Evolutionary conservation across 2,888 invertebrate genomes (phyloP).

Genomic region (Cephus spinipes): DNA sequence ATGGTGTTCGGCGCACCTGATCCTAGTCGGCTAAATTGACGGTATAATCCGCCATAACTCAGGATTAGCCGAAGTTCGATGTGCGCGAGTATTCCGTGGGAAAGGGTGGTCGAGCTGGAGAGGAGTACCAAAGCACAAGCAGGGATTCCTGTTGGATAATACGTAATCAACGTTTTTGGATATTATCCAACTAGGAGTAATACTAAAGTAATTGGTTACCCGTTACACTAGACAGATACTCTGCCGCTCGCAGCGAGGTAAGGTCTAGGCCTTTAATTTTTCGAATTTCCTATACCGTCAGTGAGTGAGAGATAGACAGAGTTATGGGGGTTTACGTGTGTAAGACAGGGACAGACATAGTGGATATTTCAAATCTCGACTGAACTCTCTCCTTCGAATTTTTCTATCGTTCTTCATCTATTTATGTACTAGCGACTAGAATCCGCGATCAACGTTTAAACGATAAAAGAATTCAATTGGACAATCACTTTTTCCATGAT

Average conservation of each 20-base stretch:
- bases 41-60: slow-evolving; percentile 65
- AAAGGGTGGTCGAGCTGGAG: slow-evolving; percentile 11
- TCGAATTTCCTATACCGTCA: too few relatives aligned
- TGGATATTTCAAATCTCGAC: not conserved
- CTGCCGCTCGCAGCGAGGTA: too few relatives aligned
- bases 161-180: too few relatives aligned
- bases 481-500: not conserved
- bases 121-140: not conserved
- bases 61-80: slow-evolving; percentile 56
- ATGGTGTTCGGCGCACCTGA: slow-evolving; percentile 58
- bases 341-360: not conserved
- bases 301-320: too few relatives aligned
- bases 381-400: not conserved
- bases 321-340: too few relatives aligned
- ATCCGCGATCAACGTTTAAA: not conserved
- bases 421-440: not conserved
- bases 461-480: not conserved
- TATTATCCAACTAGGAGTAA: too few relatives aligned
- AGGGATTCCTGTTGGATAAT: too few relatives aligned
- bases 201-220: too few relatives aligned
- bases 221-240: too few relatives aligned
- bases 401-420: not conserved
- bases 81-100: slow-evolving; percentile 28
- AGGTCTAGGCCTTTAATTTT: too few relatives aligned
- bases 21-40: slow-evolving; percentile 62